Conservation (phyloP, 1,140 invertebrate genomes). For the Brachionus rotundiformis region DNA sequence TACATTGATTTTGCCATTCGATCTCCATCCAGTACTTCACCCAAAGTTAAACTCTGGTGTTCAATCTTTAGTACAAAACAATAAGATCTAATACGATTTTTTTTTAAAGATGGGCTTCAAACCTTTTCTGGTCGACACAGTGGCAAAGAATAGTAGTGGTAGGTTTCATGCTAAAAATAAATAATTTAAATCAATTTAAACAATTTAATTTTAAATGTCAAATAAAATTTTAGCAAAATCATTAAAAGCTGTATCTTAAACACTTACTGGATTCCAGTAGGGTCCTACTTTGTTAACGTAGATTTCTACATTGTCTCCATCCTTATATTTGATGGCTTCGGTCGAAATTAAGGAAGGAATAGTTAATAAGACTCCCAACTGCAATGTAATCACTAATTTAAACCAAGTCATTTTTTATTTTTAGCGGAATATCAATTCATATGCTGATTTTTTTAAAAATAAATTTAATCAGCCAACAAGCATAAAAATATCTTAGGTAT, state of each 20-base stretch:
- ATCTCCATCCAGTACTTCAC: constrained; percentile 68
- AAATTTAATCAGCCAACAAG: constrained; percentile 10
- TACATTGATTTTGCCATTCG: constrained; percentile 67
- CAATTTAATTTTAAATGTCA: neutral
- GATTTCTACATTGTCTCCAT: constrained; percentile 58
- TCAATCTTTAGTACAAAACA: constrained; percentile 62
- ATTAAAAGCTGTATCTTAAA: no score
- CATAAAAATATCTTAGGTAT: neutral
- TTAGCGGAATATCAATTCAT: no score
- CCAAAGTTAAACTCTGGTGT: constrained; percentile 66
- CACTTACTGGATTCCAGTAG: constrained; percentile 66
- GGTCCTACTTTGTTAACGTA: constrained; percentile 70
- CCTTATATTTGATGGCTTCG: constrained; percentile 2
- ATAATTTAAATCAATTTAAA: neutral
- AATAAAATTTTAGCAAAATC: neutral
- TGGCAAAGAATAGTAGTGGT: constrained; percentile 68
- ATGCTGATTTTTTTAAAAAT: neutral
- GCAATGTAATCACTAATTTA: no score
- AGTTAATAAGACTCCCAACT: neutral
- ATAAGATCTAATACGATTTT: no score
- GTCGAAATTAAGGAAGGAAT: neutral
- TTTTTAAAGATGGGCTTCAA: no score
- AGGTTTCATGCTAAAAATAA: constrained; percentile 66
- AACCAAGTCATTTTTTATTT: no score
- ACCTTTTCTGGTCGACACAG: constrained; percentile 67